Conservation (phyloP, 2,797 vertebrate species). For the Hippocampus kuda region DNA sequence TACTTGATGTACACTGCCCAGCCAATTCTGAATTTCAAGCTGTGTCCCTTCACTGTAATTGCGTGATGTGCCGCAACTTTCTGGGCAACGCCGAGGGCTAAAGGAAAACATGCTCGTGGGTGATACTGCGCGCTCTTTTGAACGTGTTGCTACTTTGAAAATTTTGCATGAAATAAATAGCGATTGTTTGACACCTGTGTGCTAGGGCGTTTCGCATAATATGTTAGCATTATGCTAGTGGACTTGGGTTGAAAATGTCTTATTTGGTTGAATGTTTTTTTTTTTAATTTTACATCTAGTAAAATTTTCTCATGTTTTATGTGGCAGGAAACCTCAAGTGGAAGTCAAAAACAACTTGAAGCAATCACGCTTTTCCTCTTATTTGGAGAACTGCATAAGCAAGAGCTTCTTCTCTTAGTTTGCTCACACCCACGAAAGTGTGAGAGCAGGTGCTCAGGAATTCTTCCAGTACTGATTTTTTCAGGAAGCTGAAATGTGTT, state of each 20-base stretch:
- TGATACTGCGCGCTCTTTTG: too few species aligned
- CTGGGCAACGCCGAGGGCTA: too few species aligned
- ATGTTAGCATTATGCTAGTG: not conserved
- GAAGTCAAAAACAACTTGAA: not conserved
- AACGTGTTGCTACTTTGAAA: too few species aligned
- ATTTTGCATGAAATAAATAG: too few species aligned
- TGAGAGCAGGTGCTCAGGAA: not conserved
- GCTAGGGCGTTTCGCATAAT: not conserved
- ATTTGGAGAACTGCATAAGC: not conserved
- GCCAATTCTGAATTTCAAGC: not conserved
- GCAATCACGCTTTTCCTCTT: not conserved
- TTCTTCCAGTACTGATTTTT: not conserved
- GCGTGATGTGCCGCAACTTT: too few species aligned
- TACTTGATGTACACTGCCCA: not conserved
- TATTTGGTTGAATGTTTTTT: not conserved
- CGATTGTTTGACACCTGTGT: not conserved
- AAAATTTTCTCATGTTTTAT: not conserved
- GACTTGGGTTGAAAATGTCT: not conserved
- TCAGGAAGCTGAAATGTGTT: not conserved
- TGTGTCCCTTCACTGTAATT: too few species aligned
- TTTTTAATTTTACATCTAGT: not conserved
- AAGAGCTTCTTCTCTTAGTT: not conserved
- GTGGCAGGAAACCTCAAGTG: not conserved
- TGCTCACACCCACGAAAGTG: not conserved
- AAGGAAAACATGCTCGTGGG: too few species aligned